Percentiles rank a stretch among this genome's conserved stretches.
These are phyloP conservation scores for Folsomia manolachei DNA, from an alignment of 2,888 invertebrate species.

Conservation along the genomic window DNA sequence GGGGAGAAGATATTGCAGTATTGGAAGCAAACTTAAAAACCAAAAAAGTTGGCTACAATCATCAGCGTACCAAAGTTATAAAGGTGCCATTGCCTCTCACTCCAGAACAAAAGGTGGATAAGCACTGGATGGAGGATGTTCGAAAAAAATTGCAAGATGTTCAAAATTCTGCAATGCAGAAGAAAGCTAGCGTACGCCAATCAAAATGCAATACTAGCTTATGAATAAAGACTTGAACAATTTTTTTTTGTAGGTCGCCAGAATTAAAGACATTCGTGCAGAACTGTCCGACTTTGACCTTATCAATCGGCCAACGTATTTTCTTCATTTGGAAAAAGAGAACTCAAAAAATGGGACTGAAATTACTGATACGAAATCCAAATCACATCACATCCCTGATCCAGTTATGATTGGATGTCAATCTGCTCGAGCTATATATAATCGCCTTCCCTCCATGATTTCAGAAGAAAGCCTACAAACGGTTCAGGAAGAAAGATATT, in stretches of 20 bases:
- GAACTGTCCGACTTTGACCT: neutral
- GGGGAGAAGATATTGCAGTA: neutral
- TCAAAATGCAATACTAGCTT: neutral
- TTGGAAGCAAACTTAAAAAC: neutral
- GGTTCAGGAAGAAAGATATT: neutral
- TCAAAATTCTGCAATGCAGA: neutral
- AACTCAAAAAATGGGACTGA: neutral
- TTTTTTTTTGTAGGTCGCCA: neutral
- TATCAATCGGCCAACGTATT: neutral
- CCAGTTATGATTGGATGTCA: neutral
- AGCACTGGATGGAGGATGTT: neutral
- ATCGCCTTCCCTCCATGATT: neutral
- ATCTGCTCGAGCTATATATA: neutral
- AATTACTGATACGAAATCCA: neutral
- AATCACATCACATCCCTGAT: neutral
- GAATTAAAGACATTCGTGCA: neutral
- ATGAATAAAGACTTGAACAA: neutral
- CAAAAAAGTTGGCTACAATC: neutral
- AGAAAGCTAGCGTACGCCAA: neutral
- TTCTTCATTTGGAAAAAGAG: neutral
- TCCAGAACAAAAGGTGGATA: neutral
- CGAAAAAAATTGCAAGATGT: neutral
- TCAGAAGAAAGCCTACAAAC: neutral
- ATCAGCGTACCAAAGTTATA: neutral
- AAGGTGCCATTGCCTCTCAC: neutral